Base-by-base conservation (phyloP, 2,888 invertebrate genomes). In the Ophion costatus region DNA sequence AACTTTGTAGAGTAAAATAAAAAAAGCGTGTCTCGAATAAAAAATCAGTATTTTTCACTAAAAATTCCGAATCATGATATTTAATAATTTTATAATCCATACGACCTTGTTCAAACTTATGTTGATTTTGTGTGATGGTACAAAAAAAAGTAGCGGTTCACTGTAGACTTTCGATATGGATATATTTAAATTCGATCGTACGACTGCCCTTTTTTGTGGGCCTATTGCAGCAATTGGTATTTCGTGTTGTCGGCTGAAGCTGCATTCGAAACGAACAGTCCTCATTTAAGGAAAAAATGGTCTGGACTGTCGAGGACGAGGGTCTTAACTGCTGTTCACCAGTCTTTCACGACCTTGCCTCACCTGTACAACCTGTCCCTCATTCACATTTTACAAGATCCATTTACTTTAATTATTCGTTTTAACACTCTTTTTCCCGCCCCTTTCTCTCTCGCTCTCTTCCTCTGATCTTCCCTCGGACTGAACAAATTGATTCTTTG, bases 341-440 rank as follows among this genome's bases (percentile, higher is more conserved):
- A 33, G 61, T 84, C 78, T 64, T 67, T 64, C 76, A 76, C 82
- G 80, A 80, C 85, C 85, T 85, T 78, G 82, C 59, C 45, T 85
- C 82, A 82, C 85, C 82, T 80, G 82, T 38, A 64, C 71, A 69
- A 45, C 82, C 82, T 82, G 80, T 83, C 82, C 80, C 85, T 80
- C 85, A 82, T 85, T 85, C 77, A 73, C 80, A 80, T 80, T 66
- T 69, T 45, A 38, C 59, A 24, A 56, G 11, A 76, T 67, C 10
- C 74, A 45, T 74, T 57, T 56, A 56, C 66, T 38, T 67, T 82
- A 56, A 71, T 70, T 66, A 67, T 66, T n/a, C 71, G 56, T 85
- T 71, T 61, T 56, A 1, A 20, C 3, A 67, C 61, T 56, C 33
- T 57, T n/a, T 5, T 33, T 33, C 45, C 56, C 9, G 42, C 17